These are phyloP conservation scores for Microchrysa polita DNA, from an alignment of 2,888 invertebrate species.

Conservation along the genomic window DNA sequence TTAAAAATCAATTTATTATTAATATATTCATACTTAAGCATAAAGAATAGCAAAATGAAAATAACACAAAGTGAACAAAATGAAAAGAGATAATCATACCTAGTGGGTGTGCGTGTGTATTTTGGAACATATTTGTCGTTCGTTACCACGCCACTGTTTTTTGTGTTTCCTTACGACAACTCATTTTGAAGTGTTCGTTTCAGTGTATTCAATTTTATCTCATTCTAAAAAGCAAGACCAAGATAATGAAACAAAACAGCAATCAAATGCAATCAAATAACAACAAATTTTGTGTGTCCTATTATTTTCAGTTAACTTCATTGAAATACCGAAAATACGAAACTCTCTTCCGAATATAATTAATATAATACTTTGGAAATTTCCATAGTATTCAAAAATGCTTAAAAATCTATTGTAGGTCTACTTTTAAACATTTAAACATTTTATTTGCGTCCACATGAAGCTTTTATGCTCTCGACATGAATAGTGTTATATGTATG, in stretches of 20 bases:
- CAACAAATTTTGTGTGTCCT: too few relatives aligned
- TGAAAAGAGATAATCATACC: slow-evolving; percentile 39
- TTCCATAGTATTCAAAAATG: background rate
- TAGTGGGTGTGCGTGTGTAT: slow-evolving; percentile 30
- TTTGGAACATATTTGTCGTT: slow-evolving; percentile 23
- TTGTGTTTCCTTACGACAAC: slow-evolving; percentile 20
- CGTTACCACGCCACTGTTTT: background rate
- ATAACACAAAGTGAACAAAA: too few relatives aligned
- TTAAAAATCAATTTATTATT: slow-evolving; percentile 39
- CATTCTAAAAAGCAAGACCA: too few relatives aligned
- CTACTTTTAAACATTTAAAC: too few relatives aligned
- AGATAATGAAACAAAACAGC: too few relatives aligned
- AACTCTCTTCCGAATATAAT: background rate
- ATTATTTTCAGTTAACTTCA: too few relatives aligned
- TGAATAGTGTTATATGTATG: too few relatives aligned
- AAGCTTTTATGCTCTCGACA: too few relatives aligned
- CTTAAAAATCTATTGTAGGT: background rate
- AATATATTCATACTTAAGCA: slow-evolving; percentile 22
- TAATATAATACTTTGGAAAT: slow-evolving; percentile 1
- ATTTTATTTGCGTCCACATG: too few relatives aligned
- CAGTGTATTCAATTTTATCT: slow-evolving; percentile 15
- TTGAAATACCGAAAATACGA: too few relatives aligned
- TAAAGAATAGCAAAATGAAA: slow-evolving; percentile 27
- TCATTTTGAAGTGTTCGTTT: background rate
- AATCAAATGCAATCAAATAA: too few relatives aligned